Evolutionary conservation across 2,113 vertebrate genomes (phyloP), one percentile per base, ranked within the genome.

Genomic region (Boulengeromyrus knoepffleri): DNA sequence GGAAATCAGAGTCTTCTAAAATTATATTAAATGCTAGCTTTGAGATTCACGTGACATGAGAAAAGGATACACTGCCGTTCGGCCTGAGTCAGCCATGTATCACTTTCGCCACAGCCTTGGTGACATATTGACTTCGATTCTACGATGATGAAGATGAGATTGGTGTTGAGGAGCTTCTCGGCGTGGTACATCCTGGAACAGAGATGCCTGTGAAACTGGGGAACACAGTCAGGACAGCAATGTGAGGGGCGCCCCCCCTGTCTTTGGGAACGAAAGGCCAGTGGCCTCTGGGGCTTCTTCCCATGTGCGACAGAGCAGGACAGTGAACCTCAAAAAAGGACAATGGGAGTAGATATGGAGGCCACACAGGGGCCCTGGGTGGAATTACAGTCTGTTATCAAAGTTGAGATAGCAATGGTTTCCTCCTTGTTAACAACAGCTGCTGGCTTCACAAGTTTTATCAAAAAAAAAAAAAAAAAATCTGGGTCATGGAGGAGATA

Each of bases 21-120:
- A 27, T 2, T 1, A 62, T 62, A n/a, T 10, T 27, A n/a, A 62
- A 10, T 66, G 62, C 62, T 66, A 31, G 62, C 27, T 70, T 31
- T 70, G n/a, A 31, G n/a, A 45, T 53, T 49, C 15, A n/a, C 3
- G 31, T 19, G 31, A 39, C 13, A 21, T 88, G 31, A 52, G 53
- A 1, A 94, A 96, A 99, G 98, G 99, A 99, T 99, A 99, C 98
- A 99, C 70, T 97, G 98, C 94, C 99, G 98, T 90, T 99, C 98
- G 0, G 98, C 98, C 93, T 99, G 99, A 93, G 97, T 96, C 88
- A 99, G 50, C 24, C n/a, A 47, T 9, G 50, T 39, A 1, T 95
- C 0, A 97, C 96, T 74, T 96, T 96, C n/a, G 96, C 95, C 93
- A 91, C 99, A 99, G 1, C 96, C 96, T 56, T 27, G 10, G n/a